Base-by-base conservation (phyloP, 1,140 invertebrate species). In the Halyomorpha halys region DNA sequence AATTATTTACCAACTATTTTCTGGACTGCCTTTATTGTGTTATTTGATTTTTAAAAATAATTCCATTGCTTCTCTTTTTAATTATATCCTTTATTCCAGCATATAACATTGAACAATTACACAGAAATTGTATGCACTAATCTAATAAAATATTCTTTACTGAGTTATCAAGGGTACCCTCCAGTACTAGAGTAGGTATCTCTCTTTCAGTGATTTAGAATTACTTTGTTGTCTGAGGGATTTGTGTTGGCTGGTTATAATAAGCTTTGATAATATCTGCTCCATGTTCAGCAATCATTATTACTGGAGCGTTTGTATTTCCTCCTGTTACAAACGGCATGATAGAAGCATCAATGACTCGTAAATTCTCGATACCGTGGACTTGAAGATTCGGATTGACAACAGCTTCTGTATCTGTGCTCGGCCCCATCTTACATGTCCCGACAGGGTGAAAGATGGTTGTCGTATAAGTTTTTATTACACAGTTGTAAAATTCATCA, bases 301-400 rank as follows among this genome's bases (percentile, higher is more conserved):
- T 30, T 25, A 27, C 27, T 11, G 56, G 19, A n/a, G 56, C 56
- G 27, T 59, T 59, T 21, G 56, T 59, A 27, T 25, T 25, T 15
- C 18, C 56, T n/a, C 25, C 25, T 5, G 27, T 3, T 27, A 59
- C 56, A 27, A 27, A 25, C 6, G 56, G 56, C 27, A 59, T 59
- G 18, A 59, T 34, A 6, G 56, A 59, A 18, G 18, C 56, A 30
- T 59, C 56, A 25, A 59, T 59, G n/a, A 59, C 56, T 34, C 56
- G 3, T 6, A 59, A 25, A n/a, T 25, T 25, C n/a, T 25, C n/a
- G 15, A 59, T 16, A 1, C 56, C 56, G 6, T 25, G 2, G 9
- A 59, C 56, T 25, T 30, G 19, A 27, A 21, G 19, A 18, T 34
- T 30, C 2, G 19, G 6, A 59, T 59, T 30, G 23, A 59, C 56